These are phyloP conservation scores for Huso huso DNA, from an alignment of 2,797 vertebrate genomes.

Conservation along the genomic window DNA sequence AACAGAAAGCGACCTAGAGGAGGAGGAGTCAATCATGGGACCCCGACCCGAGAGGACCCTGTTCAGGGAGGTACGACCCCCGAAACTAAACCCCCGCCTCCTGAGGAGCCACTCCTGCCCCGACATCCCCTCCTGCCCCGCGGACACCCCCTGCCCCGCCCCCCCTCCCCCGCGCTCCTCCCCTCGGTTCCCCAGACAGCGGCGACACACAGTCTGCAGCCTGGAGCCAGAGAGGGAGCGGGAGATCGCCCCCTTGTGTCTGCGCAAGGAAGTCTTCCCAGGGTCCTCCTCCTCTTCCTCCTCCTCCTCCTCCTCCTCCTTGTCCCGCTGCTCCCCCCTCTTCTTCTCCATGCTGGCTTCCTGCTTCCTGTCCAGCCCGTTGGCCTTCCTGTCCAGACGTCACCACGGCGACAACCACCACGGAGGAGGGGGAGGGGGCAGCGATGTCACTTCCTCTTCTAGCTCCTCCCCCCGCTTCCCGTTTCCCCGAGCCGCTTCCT, in stretches of 20 bases:
- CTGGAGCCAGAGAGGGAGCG: constrained; percentile 60
- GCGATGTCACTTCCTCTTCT: constrained; percentile 22
- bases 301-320: constrained; percentile 21
- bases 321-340: constrained; percentile 37
- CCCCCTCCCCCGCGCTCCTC: constrained; percentile 22
- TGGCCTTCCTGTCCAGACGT: constrained; percentile 58
- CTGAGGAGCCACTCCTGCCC: constrained; percentile 72
- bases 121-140: constrained; percentile 54
- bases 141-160: constrained; percentile 31
- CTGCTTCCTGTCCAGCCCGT: constrained; percentile 59
- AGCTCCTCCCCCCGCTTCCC: not conserved
- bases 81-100: constrained; percentile 36
- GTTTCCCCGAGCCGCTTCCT: too few species aligned
- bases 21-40: constrained; percentile 33
- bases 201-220: constrained; percentile 75
- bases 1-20: not conserved
- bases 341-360: constrained; percentile 52
- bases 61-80: not conserved
- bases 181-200: constrained; percentile 34
- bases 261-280: constrained; percentile 82
- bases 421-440: constrained; percentile 6
- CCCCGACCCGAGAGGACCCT: not conserved
- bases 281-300: constrained; percentile 26
- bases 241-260: constrained; percentile 66
- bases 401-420: constrained; percentile 14